Conservation (phyloP, 2,888 invertebrate genomes). For the Drosophila borealis region DNA sequence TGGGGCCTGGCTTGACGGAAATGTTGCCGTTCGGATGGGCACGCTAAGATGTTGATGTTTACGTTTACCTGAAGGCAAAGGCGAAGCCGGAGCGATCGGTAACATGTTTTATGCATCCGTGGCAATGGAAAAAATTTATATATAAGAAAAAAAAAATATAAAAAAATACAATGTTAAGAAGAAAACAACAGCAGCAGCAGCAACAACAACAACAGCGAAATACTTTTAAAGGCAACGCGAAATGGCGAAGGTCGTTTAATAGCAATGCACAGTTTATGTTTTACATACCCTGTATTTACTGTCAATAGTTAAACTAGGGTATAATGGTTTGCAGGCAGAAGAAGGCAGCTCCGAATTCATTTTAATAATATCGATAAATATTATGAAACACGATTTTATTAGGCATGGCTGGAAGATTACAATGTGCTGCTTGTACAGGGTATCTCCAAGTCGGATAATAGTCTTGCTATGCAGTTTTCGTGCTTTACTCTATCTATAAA, state of each 20-base stretch:
- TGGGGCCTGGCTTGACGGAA: slow-evolving; percentile 63
- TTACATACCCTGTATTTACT: slow-evolving; percentile 21
- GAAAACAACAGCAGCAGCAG: slow-evolving; percentile 38
- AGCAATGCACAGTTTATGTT: slow-evolving; percentile 60
- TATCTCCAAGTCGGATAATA: too few relatives aligned
- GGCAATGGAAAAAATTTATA: slow-evolving; percentile 47
- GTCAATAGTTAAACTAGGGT: not conserved
- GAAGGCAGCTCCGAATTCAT: not conserved
- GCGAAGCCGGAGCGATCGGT: slow-evolving; percentile 60
- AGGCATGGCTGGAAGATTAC: too few relatives aligned
- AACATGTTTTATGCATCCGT: slow-evolving; percentile 80
- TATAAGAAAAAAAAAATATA: slow-evolving; percentile 1
- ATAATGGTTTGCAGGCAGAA: not conserved
- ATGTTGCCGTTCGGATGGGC: slow-evolving; percentile 69
- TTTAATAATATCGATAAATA: not conserved
- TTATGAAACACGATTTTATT: not conserved
- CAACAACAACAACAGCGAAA: slow-evolving; percentile 66
- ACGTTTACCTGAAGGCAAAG: slow-evolving; percentile 70
- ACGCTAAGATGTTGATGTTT: slow-evolving; percentile 52
- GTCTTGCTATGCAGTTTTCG: slow-evolving; percentile 9
- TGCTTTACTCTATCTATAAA: slow-evolving; percentile 16
- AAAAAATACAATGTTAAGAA: slow-evolving; percentile 37
- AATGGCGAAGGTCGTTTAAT: slow-evolving; percentile 78
- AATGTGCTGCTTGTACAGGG: too few relatives aligned
- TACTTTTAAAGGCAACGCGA: slow-evolving; percentile 75